These are phyloP conservation scores for Esox niger DNA, from an alignment of 2,113 vertebrate genomes.

Conservation along the genomic window DNA sequence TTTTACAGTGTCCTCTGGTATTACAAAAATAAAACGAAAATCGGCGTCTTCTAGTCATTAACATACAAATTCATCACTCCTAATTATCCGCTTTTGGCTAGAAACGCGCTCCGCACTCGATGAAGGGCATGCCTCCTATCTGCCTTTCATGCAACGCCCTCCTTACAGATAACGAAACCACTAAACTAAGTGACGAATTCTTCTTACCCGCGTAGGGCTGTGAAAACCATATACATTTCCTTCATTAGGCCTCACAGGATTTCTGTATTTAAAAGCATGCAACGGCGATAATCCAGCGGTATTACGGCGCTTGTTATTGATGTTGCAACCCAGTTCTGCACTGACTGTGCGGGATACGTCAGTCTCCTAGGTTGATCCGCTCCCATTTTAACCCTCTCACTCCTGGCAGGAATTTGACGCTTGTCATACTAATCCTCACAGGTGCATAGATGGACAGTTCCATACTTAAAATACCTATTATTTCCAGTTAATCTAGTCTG, in stretches of 20 bases:
- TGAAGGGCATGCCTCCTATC: conserved; percentile 66
- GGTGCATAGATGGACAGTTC: neutral
- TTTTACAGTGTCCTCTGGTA: neutral
- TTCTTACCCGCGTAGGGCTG: neutral
- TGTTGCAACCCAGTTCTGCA: conserved; percentile 39
- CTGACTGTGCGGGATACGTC: conserved; percentile 37
- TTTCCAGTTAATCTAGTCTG: too few relatives aligned
- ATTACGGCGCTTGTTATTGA: conserved; percentile 25
- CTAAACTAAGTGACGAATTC: neutral
- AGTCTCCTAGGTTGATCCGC: neutral
- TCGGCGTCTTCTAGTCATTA: neutral
- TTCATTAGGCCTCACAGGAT: conserved; percentile 5
- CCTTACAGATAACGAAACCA: conserved; percentile 11
- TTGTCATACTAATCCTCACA: neutral
- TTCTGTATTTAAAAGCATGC: neutral
- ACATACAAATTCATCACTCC: conserved; percentile 24
- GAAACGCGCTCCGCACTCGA: conserved; percentile 49
- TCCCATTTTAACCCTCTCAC: conserved; percentile 53
- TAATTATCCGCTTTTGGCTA: conserved; percentile 36
- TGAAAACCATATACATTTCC: neutral
- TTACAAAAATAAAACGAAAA: neutral
- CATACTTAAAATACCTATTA: too few relatives aligned
- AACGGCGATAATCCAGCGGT: conserved; percentile 12
- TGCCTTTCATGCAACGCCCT: conserved; percentile 59
- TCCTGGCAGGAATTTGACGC: neutral